Conservation (phyloP, 2,797 vertebrate genomes). For the Denticeps clupeoides region DNA sequence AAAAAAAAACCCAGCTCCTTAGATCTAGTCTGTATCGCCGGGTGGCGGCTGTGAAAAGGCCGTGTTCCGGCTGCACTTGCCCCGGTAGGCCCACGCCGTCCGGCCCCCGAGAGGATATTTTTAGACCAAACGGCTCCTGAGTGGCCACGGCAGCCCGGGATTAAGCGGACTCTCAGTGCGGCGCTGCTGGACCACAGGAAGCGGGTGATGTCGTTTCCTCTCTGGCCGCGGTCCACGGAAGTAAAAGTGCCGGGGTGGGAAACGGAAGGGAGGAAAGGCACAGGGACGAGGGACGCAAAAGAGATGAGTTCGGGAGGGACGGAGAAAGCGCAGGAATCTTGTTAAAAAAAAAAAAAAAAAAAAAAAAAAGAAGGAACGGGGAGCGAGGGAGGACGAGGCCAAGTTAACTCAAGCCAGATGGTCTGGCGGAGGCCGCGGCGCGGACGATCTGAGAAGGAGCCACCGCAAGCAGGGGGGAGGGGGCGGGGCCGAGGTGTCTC, state of each 20-base stretch:
- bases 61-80: not conserved
- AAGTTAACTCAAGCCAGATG: slow-evolving; percentile 21
- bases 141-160: no score
- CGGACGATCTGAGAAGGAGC: not conserved
- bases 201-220: slow-evolving; percentile 8
- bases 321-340: slow-evolving; percentile 52
- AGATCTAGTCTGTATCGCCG: not conserved
- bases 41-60: not conserved
- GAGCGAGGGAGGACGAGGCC: slow-evolving; percentile 19
- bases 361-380: not conserved
- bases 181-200: not conserved
- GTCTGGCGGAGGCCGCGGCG: slow-evolving; percentile 7
- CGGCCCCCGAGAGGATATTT: not conserved
- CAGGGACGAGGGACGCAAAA: not conserved
- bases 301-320: slow-evolving; percentile 37
- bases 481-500: not conserved
- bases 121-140: slow-evolving; percentile 1
- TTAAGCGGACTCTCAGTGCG: no score
- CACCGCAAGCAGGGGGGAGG: not conserved
- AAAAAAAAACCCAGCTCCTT: no score
- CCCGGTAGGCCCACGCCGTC: not conserved
- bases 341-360: not conserved
- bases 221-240: not conserved
- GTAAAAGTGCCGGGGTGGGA: not conserved
- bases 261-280: not conserved